Evolutionary conservation across 2,113 vertebrate species (phyloP), one percentile per base, ranked within the genome.

Genomic region (Syngnathus floridae): DNA sequence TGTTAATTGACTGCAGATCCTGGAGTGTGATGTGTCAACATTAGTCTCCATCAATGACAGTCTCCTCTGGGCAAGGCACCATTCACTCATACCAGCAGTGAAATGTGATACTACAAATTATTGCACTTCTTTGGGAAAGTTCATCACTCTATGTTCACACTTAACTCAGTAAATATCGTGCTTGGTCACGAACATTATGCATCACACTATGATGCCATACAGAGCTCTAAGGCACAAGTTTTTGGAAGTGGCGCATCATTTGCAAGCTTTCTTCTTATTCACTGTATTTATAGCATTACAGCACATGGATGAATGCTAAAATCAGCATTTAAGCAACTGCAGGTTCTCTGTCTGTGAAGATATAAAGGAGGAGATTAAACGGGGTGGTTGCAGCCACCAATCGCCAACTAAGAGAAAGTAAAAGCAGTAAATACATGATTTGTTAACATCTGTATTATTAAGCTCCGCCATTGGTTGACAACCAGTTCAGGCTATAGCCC

Each of bases 1-100:
- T 88, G 88, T 88, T 89, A 87, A 90, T 89, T 89, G 82, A 88
- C 79, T 82, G 77, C 77, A 73, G 83, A 82, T 90, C 83, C 82
- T 69, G 66, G 69, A 73, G 86, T 84, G 78, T 57, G 76, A 86
- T 76, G 74, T 84, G 87, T 86, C 84, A 87, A 85, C 82, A 84
- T 89, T 83, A 76, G 82, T 90, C 81, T 82, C 76, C 72, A 72
- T 89, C 88, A 82, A 52, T 72, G 78, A 71, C 72, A 63, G 61
- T 70, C 63, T 73, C 74, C 69, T 71, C 57, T 59, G 64, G 76
- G 64, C 67, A 38, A 51, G 38, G 76, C 67, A 72, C 66, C 65
- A 67, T 70, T 73, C 68, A 60, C 65, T 63, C 66, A 0, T 12
- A 66, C 61, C 0, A 40, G 70, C 66, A 80, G 58, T 51, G 64